Base-by-base conservation (phyloP, 2,888 invertebrate species). In the Polyploca ridens region DNA sequence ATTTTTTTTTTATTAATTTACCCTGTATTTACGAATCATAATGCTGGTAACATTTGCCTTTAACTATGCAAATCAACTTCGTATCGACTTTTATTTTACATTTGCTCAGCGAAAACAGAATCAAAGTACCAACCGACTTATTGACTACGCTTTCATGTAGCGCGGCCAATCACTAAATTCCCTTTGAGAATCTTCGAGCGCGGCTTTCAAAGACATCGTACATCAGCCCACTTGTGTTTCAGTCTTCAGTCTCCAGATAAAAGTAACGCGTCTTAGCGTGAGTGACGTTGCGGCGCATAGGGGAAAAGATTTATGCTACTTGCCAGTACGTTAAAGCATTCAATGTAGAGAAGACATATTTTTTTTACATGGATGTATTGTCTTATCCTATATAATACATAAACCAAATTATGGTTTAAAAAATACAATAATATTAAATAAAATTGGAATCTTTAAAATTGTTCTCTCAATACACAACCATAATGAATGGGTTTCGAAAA, bases 111-210 rank as follows among this genome's bases (percentile, higher is more conserved):
- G 66, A 64, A 63, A 66, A 64, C 61, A 61, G 64, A 69, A 41
- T 41, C 13, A 11, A 69, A 70, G 69, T 67, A 67, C 67, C 59
- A 61, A 59, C 65, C 59, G 62, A 59, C 66, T 66, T 72, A 69
- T 70, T 68, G 72, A 71, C 70, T 73, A 41, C 27, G 63, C 64
- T 64, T 65, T 62, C 66, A 64, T 64, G 63, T 59, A 64, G 66
- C 62, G 57, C 66, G 63, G 63, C 66, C 69, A 71, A 71, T 73
- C 73, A 73, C 58, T 63, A 63, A 64, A 65, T 65, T 65, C 67
- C 66, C 64, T 69, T 66, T 68, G 62, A 65, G 65, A 65, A 64
- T 65, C 60, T 66, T 63, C 58, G 49, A 64, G 60, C 14, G 54
- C 54, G 54, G 54, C 27, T 61, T 61, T 61, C 41, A 27, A 61